Evolutionary conservation across 2,797 vertebrate genomes (phyloP), one percentile per base, ranked within the genome.

Genomic region (Acanthornis magna): DNA sequence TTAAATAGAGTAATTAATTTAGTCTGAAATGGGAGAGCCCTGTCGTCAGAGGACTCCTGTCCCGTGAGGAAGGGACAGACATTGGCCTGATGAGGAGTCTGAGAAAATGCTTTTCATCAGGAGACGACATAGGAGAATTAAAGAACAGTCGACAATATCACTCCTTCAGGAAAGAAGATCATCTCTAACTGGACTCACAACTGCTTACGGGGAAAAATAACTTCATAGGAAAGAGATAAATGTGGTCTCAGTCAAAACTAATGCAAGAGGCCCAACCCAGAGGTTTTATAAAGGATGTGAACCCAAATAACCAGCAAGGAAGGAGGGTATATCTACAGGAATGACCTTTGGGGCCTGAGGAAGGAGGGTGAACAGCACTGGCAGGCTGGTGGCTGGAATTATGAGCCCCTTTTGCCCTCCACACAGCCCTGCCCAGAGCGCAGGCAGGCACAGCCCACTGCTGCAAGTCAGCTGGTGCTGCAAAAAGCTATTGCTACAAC

Each of bases 1-100:
- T 90, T 94, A 93, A 88, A 81, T 29, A 2, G 11, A 93, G 58
- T 76, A 79, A 91, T 70, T 96, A 84, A 85, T 91, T 88, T 68
- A 75, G 51, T 53, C 55, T 88, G 92, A 92, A 95, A 93, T 54
- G 87, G 76, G 72, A 95, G 73, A 96, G 40, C 26, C 77, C 55
- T 89, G 70, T 91, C 34, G 18, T 81, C 22, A 0, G 54, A 93
- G 40, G 62, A 67, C 66, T 83, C 58, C 85, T 66, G 55, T 70
- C 70, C 62, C 1, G 0, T 70, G 84, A 93, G 43, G 62, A 85
- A 43, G 57, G 79, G 48, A 89, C 5, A 1, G 82, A 54, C 55
- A 60, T 29, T 5, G 7, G 43, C 58, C 85, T 90, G 74, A 95
- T 1, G 40, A 93, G 43, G 92, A 17, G 27, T 67, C 82, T 3